Evolutionary conservation across 1,140 invertebrate genomes (phyloP), one percentile per base, ranked within the genome.

Genomic region (Saccostrea echinata): DNA sequence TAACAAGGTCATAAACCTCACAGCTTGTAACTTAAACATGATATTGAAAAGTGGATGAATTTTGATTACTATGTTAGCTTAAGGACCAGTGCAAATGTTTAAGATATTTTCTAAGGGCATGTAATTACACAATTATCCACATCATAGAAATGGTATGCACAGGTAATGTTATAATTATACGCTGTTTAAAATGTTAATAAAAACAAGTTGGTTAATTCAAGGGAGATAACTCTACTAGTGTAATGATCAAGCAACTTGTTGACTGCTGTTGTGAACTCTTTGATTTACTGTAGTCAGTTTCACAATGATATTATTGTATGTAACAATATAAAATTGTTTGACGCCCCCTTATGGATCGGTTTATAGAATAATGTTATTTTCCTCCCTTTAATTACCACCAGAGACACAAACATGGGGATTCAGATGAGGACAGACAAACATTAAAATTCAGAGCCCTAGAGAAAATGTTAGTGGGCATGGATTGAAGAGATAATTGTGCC

Each of bases 21-120:
- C 21, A 61, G 9, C 43, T 43, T 43, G 43, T 43, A 43, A 43
- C 43, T 43, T 43, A 43, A 43, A 43, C 43, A 43, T 43, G 43
- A 18, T 61, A 18, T 61, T n/a, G 18, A 21, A 18, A 61, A 61
- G 18, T 61, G 18, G 55, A 61, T 57, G 55, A 61, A 61, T 61
- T 61, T 61, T 61, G 2, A 61, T 61, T 61, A 61, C 55, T 61
- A 30, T 27, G 27, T 30, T 30, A 30, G 68, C 68, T 76, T 76
- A 76, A 3, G 68, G 68, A 76, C 68, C 13, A 76, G 68, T 76
- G 68, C 68, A 76, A 76, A 33, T 76, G 68, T 76, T 76, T 76
- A 76, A 76, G 27, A 76, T 76, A 76, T 76, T 27, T 76, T 76
- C 27, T 76, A 30, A 76, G 30, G 68, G 68, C 68, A 76, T 76